Evolutionary conservation across 2,113 vertebrate genomes (phyloP).

Genomic region (Orthonyx spaldingii): DNA sequence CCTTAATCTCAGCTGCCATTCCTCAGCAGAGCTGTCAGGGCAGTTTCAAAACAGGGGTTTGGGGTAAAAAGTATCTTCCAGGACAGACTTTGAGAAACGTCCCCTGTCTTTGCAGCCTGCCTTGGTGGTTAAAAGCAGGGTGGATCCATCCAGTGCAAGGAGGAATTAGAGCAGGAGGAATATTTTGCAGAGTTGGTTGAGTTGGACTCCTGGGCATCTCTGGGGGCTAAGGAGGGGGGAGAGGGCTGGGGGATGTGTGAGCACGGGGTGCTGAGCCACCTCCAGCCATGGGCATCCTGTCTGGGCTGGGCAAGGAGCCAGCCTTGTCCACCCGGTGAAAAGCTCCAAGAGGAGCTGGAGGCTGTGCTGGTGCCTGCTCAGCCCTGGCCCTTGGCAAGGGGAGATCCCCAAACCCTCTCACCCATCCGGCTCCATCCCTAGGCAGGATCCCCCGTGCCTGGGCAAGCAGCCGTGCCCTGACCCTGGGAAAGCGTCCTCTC

Average conservation of each 20-base stretch:
- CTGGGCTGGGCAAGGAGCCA: too few relatives aligned
- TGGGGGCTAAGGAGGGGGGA: not conserved
- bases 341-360: not conserved
- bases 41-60: not conserved
- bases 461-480: rapidly evolving
- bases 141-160: not conserved
- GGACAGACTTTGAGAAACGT: not conserved
- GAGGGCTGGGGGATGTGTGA: not conserved
- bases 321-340: rapidly evolving
- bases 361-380: not conserved
- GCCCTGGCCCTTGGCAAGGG: too few relatives aligned
- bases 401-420: rapidly evolving
- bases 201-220: rapidly evolving
- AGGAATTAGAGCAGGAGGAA: not conserved
- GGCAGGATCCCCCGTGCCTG: not conserved
- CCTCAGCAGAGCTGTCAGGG: not conserved
- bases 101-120: rapidly evolving
- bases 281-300: rapidly evolving
- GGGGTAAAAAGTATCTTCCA: not conserved
- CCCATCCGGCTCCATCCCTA: rapidly evolving
- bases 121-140: not conserved
- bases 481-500: rapidly evolving
- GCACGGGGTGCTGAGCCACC: not conserved
- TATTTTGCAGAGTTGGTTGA: rapidly evolving
- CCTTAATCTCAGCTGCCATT: constrained; percentile 43